phyloP scores from a whole-genome alignment of 1,140 invertebrate genomes.

The Colletes latitarsis region DNA sequence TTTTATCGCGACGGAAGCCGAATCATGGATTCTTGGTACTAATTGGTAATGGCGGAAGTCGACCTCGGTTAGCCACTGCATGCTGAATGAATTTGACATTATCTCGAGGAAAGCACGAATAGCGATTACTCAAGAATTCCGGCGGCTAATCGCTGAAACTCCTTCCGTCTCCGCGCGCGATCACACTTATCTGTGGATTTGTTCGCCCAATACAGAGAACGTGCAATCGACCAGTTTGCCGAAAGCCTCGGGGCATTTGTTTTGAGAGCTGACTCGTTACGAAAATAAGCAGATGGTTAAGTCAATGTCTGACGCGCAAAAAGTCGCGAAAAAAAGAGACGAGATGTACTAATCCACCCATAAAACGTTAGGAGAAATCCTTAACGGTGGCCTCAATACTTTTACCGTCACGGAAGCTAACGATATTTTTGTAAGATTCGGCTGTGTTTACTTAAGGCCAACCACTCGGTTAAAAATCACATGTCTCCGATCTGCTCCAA shows the following conservation, averaged over 20 bases:
- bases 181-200: conserved; percentile 17
- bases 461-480: conserved; percentile 48
- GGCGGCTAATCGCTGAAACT: background rate
- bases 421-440: conserved; percentile 47
- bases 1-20: conserved; percentile 44
- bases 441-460: conserved; percentile 53
- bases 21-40: conserved; percentile 44
- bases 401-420: conserved; percentile 31
- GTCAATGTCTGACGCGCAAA: background rate
- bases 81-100: background rate
- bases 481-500: conserved; percentile 29
- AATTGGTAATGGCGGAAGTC: conserved; percentile 43
- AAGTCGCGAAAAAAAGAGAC: background rate
- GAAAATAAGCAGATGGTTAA: background rate
- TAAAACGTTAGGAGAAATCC: conserved; percentile 3
- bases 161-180: background rate
- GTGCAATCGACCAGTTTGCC: background rate
- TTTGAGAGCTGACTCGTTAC: background rate
- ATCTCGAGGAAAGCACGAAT: conserved; percentile 3
- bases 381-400: conserved; percentile 4
- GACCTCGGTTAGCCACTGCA: background rate
- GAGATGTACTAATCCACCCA: background rate
- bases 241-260: background rate
- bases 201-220: background rate
- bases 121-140: conserved; percentile 24